A percentile compares a stretch with the other conserved stretches of the same genome.
Conservation (phyloP, 2,888 invertebrate species). For the Muschampia plurimacula region DNA sequence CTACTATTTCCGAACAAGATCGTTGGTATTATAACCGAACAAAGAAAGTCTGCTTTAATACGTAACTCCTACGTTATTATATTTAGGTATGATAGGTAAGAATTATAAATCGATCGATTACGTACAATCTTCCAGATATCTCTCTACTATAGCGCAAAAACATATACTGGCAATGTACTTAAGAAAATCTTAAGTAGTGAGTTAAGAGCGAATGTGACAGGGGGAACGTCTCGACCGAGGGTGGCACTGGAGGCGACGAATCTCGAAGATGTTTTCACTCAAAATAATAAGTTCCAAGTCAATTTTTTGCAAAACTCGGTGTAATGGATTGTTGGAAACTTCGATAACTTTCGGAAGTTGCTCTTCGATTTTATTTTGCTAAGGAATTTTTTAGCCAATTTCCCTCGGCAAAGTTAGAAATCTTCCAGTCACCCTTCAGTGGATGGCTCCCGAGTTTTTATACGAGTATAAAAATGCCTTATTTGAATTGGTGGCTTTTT, state of each 20-base stretch:
- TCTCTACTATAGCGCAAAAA: background rate
- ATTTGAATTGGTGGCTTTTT: constrained; percentile 25
- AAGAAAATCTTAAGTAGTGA: constrained; percentile 18
- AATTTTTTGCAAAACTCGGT: constrained; percentile 83
- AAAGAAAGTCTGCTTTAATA: too few species aligned
- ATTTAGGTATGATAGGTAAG: too few species aligned
- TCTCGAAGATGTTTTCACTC: constrained; percentile 81
- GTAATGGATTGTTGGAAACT: constrained; percentile 85
- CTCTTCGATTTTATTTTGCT: constrained; percentile 82
- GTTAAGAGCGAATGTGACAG: constrained; percentile 33
- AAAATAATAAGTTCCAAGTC: constrained; percentile 83
- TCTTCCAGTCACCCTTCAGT: constrained; percentile 79
- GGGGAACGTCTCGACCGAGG: constrained; percentile 48
- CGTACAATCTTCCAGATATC: background rate
- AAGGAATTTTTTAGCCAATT: constrained; percentile 84
- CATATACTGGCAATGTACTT: background rate
- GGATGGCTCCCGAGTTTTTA: constrained; percentile 46
- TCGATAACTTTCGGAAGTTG: constrained; percentile 85
- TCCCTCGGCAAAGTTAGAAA: constrained; percentile 77
- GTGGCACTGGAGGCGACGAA: constrained; percentile 69
- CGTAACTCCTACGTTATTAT: too few species aligned
- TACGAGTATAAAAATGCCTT: constrained; percentile 30
- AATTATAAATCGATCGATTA: too few species aligned
- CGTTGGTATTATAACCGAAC: too few species aligned
- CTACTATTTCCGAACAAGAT: too few species aligned